phyloP scores from a whole-genome alignment of 2,113 vertebrate genomes.

The Eudyptes chrysolophus region DNA sequence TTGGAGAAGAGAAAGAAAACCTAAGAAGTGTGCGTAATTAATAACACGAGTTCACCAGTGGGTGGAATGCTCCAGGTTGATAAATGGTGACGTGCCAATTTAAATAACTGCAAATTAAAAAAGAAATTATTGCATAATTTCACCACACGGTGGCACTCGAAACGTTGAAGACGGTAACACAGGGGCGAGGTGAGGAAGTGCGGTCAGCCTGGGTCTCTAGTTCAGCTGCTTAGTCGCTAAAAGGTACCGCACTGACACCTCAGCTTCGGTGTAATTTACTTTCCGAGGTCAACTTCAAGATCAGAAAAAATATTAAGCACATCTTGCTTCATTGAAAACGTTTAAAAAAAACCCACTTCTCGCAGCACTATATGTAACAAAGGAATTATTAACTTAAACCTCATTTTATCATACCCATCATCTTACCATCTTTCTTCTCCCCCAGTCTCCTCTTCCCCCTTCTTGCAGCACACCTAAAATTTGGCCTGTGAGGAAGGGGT shows the following conservation, averaged over 20 bases:
- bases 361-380: neutral
- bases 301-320: neutral
- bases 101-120: fast-evolving
- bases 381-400: neutral
- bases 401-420: neutral
- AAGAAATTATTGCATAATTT: fast-evolving
- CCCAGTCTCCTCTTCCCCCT: neutral
- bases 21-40: fast-evolving
- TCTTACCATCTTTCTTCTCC: too few species aligned
- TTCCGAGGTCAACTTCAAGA: neutral
- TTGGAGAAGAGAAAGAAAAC: neutral
- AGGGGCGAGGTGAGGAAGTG: fast-evolving
- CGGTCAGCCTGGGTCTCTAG: neutral
- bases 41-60: neutral
- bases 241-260: neutral
- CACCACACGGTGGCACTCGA: conserved; percentile 1
- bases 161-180: fast-evolving
- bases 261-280: fast-evolving
- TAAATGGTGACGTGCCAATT: fast-evolving
- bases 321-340: neutral
- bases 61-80: neutral
- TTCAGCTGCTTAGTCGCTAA: neutral
- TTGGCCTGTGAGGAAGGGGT: neutral
- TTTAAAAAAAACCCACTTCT: neutral
- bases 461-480: neutral